Percentiles rank a stretch among this genome's conserved stretches.
Conservation (phyloP, 2,888 invertebrate species). For the Acheta domesticus region DNA sequence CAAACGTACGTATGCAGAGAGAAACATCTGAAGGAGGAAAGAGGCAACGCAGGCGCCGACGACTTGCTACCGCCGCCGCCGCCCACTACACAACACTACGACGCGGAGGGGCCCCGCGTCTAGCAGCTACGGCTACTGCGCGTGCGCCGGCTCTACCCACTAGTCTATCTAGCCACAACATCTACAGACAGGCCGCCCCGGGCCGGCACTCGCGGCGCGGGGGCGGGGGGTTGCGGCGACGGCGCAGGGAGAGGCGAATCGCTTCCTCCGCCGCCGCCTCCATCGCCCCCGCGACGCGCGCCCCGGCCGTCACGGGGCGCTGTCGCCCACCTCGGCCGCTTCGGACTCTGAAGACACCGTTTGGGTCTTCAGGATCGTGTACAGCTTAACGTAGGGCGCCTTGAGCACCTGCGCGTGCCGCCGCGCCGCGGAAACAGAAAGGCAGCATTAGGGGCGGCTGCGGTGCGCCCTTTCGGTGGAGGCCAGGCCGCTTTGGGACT, state of each 20-base stretch:
- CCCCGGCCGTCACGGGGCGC: neutral
- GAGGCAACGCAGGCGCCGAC: too few relatives aligned
- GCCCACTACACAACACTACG: neutral
- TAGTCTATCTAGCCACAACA: slow-evolving; percentile 20
- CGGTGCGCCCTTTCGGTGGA: neutral
- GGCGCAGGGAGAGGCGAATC: neutral
- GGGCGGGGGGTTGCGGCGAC: neutral
- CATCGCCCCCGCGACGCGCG: neutral
- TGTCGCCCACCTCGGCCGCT: slow-evolving; percentile 40
- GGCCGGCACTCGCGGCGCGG: neutral
- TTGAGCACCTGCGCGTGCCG: slow-evolving; percentile 76
- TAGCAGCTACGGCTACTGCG: neutral
- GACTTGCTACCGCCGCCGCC: neutral
- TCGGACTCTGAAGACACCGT: slow-evolving; percentile 62
- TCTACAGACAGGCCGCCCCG: slow-evolving; percentile 20
- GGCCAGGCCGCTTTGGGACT: too few relatives aligned
- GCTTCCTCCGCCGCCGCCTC: neutral
- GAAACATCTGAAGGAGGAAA: too few relatives aligned
- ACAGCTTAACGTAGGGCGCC: slow-evolving; percentile 94
- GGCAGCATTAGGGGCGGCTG: slow-evolving; percentile 29
- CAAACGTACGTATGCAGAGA: too few relatives aligned
- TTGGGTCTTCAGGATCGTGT: slow-evolving; percentile 93
- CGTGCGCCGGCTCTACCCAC: slow-evolving; percentile 1
- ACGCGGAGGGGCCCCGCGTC: neutral
- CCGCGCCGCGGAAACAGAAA: slow-evolving; percentile 38